Percentiles rank a stretch among this genome's conserved stretches.
These are phyloP conservation scores for Harpagifer antarcticus DNA, from an alignment of 2,797 vertebrate species.

Conservation along the genomic window DNA sequence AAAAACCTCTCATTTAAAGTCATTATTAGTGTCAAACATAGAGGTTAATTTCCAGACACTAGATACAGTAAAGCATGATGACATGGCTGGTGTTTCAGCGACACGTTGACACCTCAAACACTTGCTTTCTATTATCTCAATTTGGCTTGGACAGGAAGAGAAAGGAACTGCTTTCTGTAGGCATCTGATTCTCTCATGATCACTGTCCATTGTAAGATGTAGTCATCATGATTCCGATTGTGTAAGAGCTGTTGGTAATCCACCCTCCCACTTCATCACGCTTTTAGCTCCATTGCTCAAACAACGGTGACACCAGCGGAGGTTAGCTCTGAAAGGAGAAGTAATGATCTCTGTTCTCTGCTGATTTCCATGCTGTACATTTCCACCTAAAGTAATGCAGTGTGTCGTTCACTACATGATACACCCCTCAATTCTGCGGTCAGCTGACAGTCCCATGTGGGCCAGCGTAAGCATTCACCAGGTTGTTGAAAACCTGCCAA, in stretches of 20 bases:
- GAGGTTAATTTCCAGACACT: neutral
- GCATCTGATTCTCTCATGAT: constrained; percentile 7
- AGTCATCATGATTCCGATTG: constrained; percentile 55
- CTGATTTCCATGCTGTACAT: constrained; percentile 5
- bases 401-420: constrained; percentile 53
- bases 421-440: constrained; percentile 46
- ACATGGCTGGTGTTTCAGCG: neutral
- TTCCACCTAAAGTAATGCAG: constrained; percentile 10
- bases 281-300: constrained; percentile 61
- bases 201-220: constrained; percentile 27
- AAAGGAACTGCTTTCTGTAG: constrained; percentile 9
- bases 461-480: constrained; percentile 78
- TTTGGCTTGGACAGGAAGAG: neutral
- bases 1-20: neutral
- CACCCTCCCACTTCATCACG: constrained; percentile 51
- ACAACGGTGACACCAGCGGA: constrained; percentile 32
- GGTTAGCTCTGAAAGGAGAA: constrained; percentile 22
- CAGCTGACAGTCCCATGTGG: constrained; percentile 73
- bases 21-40: neutral
- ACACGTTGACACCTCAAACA: constrained; percentile 18
- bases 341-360: neutral
- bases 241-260: constrained; percentile 53
- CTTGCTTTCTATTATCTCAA: neutral
- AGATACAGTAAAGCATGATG: neutral
- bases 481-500: constrained; percentile 77